Percentiles rank a stretch among this genome's conserved stretches.
phyloP scores from a whole-genome alignment of 2,113 vertebrate genomes.

The Gymnogyps californianus region DNA sequence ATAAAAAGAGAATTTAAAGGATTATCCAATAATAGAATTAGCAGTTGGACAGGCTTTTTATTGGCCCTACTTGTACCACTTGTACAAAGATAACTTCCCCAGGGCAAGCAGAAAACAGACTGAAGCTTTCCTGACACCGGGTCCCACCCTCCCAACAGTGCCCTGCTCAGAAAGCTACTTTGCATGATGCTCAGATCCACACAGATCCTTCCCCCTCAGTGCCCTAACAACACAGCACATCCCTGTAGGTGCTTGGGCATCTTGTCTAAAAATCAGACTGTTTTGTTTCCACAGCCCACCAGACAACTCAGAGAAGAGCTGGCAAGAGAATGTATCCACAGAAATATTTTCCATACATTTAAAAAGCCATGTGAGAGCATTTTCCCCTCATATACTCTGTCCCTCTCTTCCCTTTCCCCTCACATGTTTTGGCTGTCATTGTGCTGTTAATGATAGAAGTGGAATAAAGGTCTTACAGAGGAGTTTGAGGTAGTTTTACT shows the following conservation, averaged over 20 bases:
- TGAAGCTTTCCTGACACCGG: neutral
- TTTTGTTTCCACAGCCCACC: no score
- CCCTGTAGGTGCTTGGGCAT: no score
- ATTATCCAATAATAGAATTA: neutral
- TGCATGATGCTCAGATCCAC: neutral
- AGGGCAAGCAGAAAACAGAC: neutral
- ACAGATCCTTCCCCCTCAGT: neutral
- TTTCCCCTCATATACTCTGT: neutral
- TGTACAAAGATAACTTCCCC: neutral
- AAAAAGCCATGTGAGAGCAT: neutral
- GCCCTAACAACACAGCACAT: neutral
- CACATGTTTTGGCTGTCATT: neutral
- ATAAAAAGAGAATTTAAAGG: neutral
- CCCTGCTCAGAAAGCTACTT: neutral
- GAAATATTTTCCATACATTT: neutral
- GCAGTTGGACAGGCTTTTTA: neutral
- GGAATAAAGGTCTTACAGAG: neutral
- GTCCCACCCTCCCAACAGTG: neutral
- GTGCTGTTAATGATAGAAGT: neutral
- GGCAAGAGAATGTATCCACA: neutral
- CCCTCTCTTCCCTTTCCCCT: neutral
- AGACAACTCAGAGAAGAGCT: neutral
- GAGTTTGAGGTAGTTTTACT: neutral
- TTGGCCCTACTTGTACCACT: neutral
- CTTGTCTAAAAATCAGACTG: no score